Conservation (phyloP, 1,140 invertebrate genomes). For the Drosophila arizonae region DNA sequence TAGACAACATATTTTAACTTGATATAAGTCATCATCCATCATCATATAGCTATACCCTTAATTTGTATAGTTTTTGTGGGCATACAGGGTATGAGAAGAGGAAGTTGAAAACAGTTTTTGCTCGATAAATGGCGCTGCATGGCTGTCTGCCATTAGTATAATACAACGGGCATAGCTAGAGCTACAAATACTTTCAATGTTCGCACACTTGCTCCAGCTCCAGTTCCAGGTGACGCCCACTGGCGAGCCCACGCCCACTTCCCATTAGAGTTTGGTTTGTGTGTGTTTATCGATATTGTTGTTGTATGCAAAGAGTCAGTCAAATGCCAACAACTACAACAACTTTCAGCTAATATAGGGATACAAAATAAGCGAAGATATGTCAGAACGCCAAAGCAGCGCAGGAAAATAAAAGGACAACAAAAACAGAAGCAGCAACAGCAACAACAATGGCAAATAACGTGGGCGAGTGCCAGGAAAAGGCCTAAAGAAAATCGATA, state of each 20-base stretch:
- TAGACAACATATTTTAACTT: too few relatives aligned
- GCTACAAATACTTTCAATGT: conserved; percentile 45
- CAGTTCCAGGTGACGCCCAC: background rate
- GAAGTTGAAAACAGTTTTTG: conserved; percentile 43
- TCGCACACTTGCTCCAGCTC: background rate
- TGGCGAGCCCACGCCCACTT: background rate
- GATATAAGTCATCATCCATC: too few relatives aligned
- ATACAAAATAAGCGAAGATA: conserved; percentile 46
- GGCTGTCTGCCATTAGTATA: conserved; percentile 15
- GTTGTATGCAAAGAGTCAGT: conserved; percentile 10
- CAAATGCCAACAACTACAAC: conserved; percentile 38
- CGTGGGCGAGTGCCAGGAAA: conserved; percentile 59
- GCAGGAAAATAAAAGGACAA: conserved; percentile 39
- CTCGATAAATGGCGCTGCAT: conserved; percentile 26
- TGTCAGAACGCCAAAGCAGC: conserved; percentile 29
- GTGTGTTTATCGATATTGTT: conserved; percentile 30
- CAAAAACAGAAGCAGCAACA: conserved; percentile 53
- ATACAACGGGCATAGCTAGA: conserved; percentile 7
- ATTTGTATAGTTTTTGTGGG: background rate
- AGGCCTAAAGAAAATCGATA: conserved; percentile 63
- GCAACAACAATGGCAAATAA: conserved; percentile 53
- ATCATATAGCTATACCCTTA: background rate
- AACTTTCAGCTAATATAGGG: conserved; percentile 53
- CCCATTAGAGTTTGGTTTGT: conserved; percentile 7
- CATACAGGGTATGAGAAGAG: background rate